Percentiles rank a stretch among this genome's conserved stretches.
These are phyloP conservation scores for Lepeophtheirus nordmannii DNA, from an alignment of 2,888 invertebrate species.

Conservation along the genomic window DNA sequence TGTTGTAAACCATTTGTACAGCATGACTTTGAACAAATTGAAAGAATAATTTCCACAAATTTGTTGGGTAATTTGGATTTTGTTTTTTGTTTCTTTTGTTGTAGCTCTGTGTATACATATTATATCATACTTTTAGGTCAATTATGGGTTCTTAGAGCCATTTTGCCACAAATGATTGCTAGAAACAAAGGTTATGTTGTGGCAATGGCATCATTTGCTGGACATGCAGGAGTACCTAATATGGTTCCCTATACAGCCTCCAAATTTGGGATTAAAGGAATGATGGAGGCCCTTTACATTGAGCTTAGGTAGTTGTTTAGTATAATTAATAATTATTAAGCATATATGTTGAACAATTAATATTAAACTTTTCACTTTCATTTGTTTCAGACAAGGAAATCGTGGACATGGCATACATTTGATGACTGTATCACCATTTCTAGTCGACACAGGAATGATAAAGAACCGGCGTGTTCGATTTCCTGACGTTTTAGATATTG, in stretches of 20 bases:
- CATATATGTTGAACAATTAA: no score
- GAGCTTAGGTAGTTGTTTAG: neutral
- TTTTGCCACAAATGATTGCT: conserved; percentile 17
- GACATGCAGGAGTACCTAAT: conserved; percentile 16
- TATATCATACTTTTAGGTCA: conserved; percentile 2
- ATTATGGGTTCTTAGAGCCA: conserved; percentile 13
- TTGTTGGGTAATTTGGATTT: conserved; percentile 8
- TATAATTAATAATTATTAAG: no score
- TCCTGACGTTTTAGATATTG: conserved; percentile 14
- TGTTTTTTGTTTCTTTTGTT: neutral
- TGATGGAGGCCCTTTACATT: conserved; percentile 15
- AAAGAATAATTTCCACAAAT: conserved; percentile 6
- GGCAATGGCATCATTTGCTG: conserved; percentile 5
- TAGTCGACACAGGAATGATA: conserved; percentile 21
- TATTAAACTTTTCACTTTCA: no score
- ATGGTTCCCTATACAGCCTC: conserved; percentile 20
- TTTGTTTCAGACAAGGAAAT: conserved; percentile 1
- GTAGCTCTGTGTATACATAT: neutral
- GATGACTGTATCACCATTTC: conserved; percentile 20
- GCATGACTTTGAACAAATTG: conserved; percentile 9
- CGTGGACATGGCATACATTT: conserved; percentile 13
- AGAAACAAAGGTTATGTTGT: conserved; percentile 8
- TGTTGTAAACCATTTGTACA: conserved; percentile 11
- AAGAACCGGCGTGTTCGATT: conserved; percentile 13
- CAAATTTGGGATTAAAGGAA: conserved; percentile 20